Base-by-base conservation (phyloP, 1,140 invertebrate species). In the Potamilus streckersoni region DNA sequence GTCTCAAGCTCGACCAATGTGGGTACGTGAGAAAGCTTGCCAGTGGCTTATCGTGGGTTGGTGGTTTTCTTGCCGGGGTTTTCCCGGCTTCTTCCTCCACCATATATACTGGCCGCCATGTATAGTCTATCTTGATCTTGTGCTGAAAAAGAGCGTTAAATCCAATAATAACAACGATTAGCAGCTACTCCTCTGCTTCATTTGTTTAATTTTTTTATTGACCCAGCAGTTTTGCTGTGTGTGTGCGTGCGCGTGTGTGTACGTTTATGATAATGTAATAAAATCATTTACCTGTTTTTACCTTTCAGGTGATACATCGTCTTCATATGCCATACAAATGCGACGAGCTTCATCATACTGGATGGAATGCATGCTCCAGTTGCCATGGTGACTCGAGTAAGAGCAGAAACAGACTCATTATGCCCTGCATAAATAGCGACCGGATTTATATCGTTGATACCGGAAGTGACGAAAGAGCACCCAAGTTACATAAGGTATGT, bases 341-440 rank as follows among this genome's bases (percentile, higher is more conserved):
- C 2, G 96, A 99, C 86, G 97, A 99, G 89, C 87, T 99, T 0
- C 97, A 99, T 87, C 97, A 99, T 87, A 94, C 93, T 20, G 97
- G 97, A 0, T 99, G 97, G 97, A 99, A 99, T 86, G 93, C 96
- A 14, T 99, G 97, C 87, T 97, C 96, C 79, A 97, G 96, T 90
- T 98, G 96, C 88, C 91, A 94, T 87, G 91, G 91, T 63, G 93
- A 94, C 79, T 83, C 90, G 0, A 90, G 91, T 0, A 92, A 93
- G 16, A 93, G 93, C 74, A 90, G 96, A 56, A 92, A 96, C 85
- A 93, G 94, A 38, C 86, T 99, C 19, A 93, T 99, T 15, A 85
- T 98, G 49, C 97, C 97, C 0, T 92, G 93, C 73, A 86, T 99
- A 0, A 93, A 93, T 80, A 96, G 95, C 8, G 93, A 95, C 84